phyloP scores from a whole-genome alignment of 2,113 vertebrate species.

The Zosterops japonicus region DNA sequence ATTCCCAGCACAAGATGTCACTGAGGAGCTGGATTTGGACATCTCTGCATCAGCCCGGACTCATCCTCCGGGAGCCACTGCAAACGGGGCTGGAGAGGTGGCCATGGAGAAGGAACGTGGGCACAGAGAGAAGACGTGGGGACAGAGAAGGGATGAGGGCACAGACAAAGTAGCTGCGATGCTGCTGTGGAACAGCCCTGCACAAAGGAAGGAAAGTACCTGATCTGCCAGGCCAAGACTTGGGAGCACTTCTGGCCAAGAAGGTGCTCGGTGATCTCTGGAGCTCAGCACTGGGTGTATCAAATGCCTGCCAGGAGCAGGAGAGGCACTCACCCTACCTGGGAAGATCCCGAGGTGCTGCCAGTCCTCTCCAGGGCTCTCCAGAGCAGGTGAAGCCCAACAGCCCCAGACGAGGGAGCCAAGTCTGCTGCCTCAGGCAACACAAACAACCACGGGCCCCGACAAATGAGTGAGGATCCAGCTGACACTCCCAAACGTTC shows the following conservation, averaged over 20 bases:
- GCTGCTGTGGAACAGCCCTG: background rate
- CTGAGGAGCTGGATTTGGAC: background rate
- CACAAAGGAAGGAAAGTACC: background rate
- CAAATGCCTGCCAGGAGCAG: background rate
- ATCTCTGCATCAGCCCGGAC: too few relatives aligned
- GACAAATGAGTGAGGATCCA: background rate
- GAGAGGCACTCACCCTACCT: background rate
- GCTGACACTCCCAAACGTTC: background rate
- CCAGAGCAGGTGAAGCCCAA: fast-evolving
- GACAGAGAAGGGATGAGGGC: background rate
- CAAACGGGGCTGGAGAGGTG: background rate
- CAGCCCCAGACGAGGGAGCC: fast-evolving
- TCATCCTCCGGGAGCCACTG: background rate
- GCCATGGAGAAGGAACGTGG: fast-evolving
- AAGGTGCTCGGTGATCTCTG: background rate
- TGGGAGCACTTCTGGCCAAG: fast-evolving
- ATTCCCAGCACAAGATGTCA: background rate
- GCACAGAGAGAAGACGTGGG: background rate
- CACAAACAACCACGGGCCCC: background rate
- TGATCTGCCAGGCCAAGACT: background rate
- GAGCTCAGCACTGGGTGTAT: background rate
- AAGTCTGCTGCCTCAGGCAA: too few relatives aligned
- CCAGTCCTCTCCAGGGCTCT: background rate
- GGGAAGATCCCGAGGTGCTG: background rate
- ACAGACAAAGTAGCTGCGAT: background rate